Percentiles rank a stretch among this genome's conserved stretches.
These are phyloP conservation scores for Chionomys nivalis DNA, from an alignment of 2,113 vertebrate genomes.

Conservation along the genomic window DNA sequence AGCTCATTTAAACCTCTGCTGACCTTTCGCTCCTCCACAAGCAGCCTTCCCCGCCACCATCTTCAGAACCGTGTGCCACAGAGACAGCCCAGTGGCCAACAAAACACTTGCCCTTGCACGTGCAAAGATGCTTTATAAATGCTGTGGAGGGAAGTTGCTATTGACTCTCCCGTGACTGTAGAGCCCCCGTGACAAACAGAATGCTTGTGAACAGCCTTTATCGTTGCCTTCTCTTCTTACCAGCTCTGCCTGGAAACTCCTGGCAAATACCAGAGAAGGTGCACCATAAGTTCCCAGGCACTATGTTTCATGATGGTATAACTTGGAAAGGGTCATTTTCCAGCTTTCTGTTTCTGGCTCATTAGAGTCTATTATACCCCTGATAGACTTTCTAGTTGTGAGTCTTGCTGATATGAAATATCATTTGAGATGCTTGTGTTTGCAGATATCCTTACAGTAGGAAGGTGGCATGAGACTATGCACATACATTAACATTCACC, in stretches of 20 bases:
- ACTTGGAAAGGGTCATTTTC: neutral
- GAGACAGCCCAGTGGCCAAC: neutral
- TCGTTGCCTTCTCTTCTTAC: neutral
- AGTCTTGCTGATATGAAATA: neutral
- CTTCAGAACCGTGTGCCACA: slow-evolving; percentile 40
- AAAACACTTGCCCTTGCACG: neutral
- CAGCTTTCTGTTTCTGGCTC: neutral
- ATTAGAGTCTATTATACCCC: neutral
- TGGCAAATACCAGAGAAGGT: neutral
- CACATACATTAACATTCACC: neutral
- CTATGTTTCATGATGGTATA: neutral
- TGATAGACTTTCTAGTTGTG: neutral
- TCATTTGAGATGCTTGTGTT: neutral
- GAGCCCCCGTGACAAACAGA: neutral
- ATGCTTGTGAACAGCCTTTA: neutral
- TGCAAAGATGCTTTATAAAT: slow-evolving; percentile 44
- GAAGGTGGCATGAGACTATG: neutral
- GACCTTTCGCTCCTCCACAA: slow-evolving; percentile 73
- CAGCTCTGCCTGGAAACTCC: slow-evolving; percentile 2
- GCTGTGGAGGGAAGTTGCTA: neutral
- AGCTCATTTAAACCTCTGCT: slow-evolving; percentile 79
- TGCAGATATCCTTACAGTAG: neutral
- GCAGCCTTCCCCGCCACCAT: slow-evolving; percentile 41
- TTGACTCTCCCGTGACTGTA: neutral
- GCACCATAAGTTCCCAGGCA: neutral